A percentile compares a stretch with the other conserved stretches of the same genome.
phyloP scores from a whole-genome alignment of 2,797 vertebrate genomes.

The Acrossocheilus fasciatus region DNA sequence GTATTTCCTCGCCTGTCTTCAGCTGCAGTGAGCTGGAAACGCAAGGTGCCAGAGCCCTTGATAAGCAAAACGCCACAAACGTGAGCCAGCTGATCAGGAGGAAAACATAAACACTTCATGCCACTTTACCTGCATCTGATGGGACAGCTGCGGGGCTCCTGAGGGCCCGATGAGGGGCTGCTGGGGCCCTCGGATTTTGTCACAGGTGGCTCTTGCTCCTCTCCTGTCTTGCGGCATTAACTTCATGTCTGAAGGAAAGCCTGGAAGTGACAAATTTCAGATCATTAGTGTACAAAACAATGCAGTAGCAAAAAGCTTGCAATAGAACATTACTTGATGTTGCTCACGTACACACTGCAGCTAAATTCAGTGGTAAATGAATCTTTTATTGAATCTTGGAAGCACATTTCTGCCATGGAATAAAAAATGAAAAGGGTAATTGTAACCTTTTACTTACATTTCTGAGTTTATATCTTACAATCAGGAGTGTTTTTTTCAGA shows the following conservation, averaged over 20 bases:
- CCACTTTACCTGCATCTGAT: not conserved
- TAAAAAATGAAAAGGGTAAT: not conserved
- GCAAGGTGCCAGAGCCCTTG: conserved; percentile 28
- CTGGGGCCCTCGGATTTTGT: conserved; percentile 12
- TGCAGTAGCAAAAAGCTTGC: not conserved
- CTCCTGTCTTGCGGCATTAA: conserved; percentile 1
- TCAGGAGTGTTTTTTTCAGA: no score
- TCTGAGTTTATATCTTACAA: no score
- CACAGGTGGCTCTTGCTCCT: not conserved
- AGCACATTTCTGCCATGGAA: no score
- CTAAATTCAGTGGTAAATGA: not conserved
- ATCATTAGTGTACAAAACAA: not conserved
- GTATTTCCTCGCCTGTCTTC: conserved; percentile 41
- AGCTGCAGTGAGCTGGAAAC: conserved; percentile 45
- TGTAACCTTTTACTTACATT: not conserved
- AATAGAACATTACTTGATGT: not conserved
- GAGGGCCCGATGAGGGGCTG: not conserved
- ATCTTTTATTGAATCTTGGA: not conserved
- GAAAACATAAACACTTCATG: not conserved
- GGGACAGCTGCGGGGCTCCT: not conserved
- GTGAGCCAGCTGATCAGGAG: not conserved
- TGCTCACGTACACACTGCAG: not conserved
- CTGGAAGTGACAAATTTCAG: not conserved
- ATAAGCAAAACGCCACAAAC: conserved; percentile 23
- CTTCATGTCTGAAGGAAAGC: conserved; percentile 2